These are phyloP conservation scores for Diarsia mendica DNA, from an alignment of 2,888 invertebrate genomes.

Conservation along the genomic window DNA sequence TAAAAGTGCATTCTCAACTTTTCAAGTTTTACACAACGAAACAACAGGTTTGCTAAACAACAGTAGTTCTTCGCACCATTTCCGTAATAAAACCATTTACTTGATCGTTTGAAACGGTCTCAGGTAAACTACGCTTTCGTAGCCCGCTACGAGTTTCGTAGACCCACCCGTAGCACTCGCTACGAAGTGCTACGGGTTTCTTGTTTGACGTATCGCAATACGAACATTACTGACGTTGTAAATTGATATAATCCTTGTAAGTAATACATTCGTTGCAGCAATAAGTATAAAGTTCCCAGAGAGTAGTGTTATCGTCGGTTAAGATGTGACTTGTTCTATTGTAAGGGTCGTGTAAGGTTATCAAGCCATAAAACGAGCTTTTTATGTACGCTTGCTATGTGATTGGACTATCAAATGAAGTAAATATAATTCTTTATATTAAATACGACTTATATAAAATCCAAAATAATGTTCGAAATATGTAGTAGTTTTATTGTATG, in stretches of 20 bases:
- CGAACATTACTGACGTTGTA: conserved; percentile 57
- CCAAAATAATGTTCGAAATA: conserved; percentile 11
- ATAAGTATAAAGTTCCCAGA: conserved; percentile 71
- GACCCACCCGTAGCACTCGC: conserved; percentile 23
- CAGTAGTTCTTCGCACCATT: not conserved
- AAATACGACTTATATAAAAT: conserved; percentile 5
- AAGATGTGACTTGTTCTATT: conserved; percentile 62
- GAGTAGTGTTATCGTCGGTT: conserved; percentile 64
- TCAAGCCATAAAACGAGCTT: conserved; percentile 57
- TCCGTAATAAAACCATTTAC: conserved; percentile 20
- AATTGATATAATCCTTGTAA: conserved; percentile 64
- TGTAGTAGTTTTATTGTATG: conserved; percentile 3
- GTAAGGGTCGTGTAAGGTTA: conserved; percentile 57
- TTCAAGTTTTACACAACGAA: conserved; percentile 3
- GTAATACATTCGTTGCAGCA: conserved; percentile 68
- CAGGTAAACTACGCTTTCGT: conserved; percentile 20
- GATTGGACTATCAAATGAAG: conserved; percentile 50
- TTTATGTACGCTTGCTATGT: conserved; percentile 57
- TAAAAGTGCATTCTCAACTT: not conserved
- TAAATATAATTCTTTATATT: conserved; percentile 37
- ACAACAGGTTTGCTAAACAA: not conserved
- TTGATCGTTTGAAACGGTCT: conserved; percentile 1
- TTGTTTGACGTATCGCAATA: conserved; percentile 40
- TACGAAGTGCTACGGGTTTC: conserved; percentile 19
- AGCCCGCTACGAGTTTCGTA: conserved; percentile 43